phyloP scores from a whole-genome alignment of 2,888 invertebrate species.

The Euspilapteryx auroguttella region DNA sequence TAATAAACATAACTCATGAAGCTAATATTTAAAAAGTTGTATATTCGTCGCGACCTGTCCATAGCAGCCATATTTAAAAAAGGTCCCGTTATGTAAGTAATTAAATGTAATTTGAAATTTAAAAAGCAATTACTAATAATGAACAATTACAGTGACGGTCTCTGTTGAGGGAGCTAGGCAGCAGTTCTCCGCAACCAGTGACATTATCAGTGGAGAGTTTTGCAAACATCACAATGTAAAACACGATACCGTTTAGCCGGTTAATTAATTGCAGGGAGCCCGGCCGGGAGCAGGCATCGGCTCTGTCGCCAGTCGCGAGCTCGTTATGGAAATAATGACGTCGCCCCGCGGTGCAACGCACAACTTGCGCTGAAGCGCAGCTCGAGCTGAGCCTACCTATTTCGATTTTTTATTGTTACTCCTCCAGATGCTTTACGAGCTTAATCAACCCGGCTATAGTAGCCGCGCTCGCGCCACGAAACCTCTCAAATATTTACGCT shows the following conservation, averaged over 20 bases:
- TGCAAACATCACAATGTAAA: conserved; percentile 56
- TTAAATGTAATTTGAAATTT: too few species aligned
- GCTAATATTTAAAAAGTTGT: too few species aligned
- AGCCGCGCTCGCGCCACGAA: conserved; percentile 9
- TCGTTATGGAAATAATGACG: conserved; percentile 53
- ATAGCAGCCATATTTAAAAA: too few species aligned
- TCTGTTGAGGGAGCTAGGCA: too few species aligned
- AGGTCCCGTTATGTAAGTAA: too few species aligned
- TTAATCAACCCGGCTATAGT: conserved; percentile 19
- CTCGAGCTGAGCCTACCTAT: conserved; percentile 15
- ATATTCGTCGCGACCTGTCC: too few species aligned
- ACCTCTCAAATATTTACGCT: conserved; percentile 10
- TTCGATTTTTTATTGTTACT: conserved; percentile 28
- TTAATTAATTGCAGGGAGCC: conserved; percentile 39
- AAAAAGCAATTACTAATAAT: too few species aligned
- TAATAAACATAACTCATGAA: too few species aligned
- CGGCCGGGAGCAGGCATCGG: too few species aligned
- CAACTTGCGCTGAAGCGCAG: conserved; percentile 21
- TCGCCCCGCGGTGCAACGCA: conserved; percentile 15
- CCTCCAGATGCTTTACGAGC: conserved; percentile 19
- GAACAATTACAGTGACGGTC: too few species aligned
- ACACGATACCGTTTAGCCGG: conserved; percentile 55
- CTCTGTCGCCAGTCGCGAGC: conserved; percentile 36
- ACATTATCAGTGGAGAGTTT: conserved; percentile 53
- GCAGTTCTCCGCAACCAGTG: too few species aligned